These are phyloP conservation scores for Platerodrilus igneus DNA, from an alignment of 2,888 invertebrate genomes.

Conservation along the genomic window DNA sequence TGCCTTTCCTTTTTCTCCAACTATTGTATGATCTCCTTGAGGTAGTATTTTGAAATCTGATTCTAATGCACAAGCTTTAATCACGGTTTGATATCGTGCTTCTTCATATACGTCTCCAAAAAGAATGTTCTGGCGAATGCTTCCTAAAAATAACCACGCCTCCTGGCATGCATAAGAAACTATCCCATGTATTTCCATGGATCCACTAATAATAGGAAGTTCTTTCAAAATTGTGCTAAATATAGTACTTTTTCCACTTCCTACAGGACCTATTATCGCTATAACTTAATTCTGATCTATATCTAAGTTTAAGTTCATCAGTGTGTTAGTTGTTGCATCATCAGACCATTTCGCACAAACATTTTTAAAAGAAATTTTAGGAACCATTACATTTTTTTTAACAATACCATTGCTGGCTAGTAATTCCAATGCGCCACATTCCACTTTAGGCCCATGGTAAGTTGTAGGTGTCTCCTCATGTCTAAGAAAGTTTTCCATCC, in stretches of 20 bases:
- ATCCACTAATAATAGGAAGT: conserved; percentile 58
- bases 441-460: too few relatives aligned
- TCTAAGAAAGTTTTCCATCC: too few relatives aligned
- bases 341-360: conserved; percentile 42
- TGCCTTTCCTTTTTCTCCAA: conserved; percentile 73
- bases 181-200: conserved; percentile 57
- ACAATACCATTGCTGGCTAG: too few relatives aligned
- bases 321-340: conserved; percentile 45
- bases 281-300: conserved; percentile 51
- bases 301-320: conserved; percentile 51
- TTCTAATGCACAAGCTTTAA: conserved; percentile 60
- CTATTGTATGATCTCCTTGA: conserved; percentile 66
- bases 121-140: conserved; percentile 72
- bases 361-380: too few relatives aligned
- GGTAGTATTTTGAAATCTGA: conserved; percentile 68
- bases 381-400: too few relatives aligned
- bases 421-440: too few relatives aligned
- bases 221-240: conserved; percentile 69
- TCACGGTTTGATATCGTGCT: conserved; percentile 48
- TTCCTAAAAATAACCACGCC: conserved; percentile 71
- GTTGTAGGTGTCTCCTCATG: too few relatives aligned
- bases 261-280: conserved; percentile 60
- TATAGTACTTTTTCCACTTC: conserved; percentile 65
- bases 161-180: conserved; percentile 75
- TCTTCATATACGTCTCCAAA: conserved; percentile 65